Evolutionary conservation across 1,140 invertebrate genomes (phyloP), one percentile per base, ranked within the genome.

Genomic region (Thaumatotibia leucotreta): DNA sequence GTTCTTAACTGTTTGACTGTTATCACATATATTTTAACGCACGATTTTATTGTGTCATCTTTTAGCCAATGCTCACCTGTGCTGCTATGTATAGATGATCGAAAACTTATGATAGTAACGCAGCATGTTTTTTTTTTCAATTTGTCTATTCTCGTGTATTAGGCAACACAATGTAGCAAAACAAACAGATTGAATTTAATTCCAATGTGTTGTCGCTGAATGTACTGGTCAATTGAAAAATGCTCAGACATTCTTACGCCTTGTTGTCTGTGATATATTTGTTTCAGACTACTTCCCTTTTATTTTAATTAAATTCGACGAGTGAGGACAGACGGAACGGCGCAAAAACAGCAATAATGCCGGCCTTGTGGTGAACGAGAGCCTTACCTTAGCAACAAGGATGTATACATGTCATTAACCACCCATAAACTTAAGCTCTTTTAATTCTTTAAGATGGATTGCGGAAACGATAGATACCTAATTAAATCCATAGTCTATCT

Each of bases 331-430:
- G 24, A 31, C 24, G 23, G n/a, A 58, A 58, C n/a, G 24, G 24
- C 23, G 11, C 11, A 58, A 58, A 58, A 58, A 58, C 52, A 58
- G 52, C 52, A 58, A 58, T 58, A 31, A 31, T 31, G 29, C n/a
- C 52, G 24, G 24, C 52, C 52, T 58, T 58, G 52, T n/a, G 20
- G 50, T 11, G 14, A 17, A 45, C 39, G 17, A 17, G 20, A 45
- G 39, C 17, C 17, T 17, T 39, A 2, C 14, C 33, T 14, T 17
- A 35, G 33, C 17, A 45, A 45, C 39, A 1, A 5, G n/a, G 17
- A 45, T 20, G 17, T 20, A 20, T 20, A n/a, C n/a, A 45, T 20
- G 39, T 45, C 39, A 45, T 8, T 20, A 0, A 4, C 6, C 8
- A 45, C 39, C 14, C 20, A 45, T 45, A 14, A 20, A 45, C 14